Evolutionary conservation across 1,140 invertebrate species (phyloP), one percentile per base, ranked within the genome.

Genomic region (Hypothenemus hampei): DNA sequence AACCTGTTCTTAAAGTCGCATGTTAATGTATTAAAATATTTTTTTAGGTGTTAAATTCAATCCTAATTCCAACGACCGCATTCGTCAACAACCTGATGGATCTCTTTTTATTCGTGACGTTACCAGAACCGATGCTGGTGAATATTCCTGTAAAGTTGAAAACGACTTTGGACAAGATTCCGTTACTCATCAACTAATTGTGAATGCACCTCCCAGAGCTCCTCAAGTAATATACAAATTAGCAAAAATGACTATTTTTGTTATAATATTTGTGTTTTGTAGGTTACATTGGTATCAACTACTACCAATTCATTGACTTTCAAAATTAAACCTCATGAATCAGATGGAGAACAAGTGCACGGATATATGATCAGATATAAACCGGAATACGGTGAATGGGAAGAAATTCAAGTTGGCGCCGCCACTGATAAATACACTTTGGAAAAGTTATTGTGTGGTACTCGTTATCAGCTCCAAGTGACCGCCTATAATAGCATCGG

Each of bases 361-460:
- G 90, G 90, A 0, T 91, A 92, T 69, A 92, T 89, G n/a, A 81
- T 94, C 56, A 87, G 91, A 67, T 94, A 91, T 75, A 93, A 93
- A 70, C 88, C 86, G 20, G 92, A 93, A 74, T 93, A 91, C 65
- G 91, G 91, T 20, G 90, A 94, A 65, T 93, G 89, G 90, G 88
- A 92, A 73, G 89, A 86, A 23, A 80, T 85, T 44, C 88, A 91
- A 74, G 83, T 87, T 33, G 74, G 72, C 52, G 82, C 84, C 52
- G 83, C 82, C 62, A 84, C 83, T 21, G 82, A 87, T 40, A 90
- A 90, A 44, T 90, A 91, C 71, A 91, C 85, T 24, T 74, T 95
- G 46, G 90, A 94, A 66, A 88, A 85, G 66, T 69, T 94, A 21
- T 85, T 87, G 70, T 95, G 92, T 72, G 93, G 87, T 67, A 93